Percentiles rank a stretch among this genome's conserved stretches.
phyloP scores from a whole-genome alignment of 2,888 invertebrate species.

The Unio delphinus region DNA sequence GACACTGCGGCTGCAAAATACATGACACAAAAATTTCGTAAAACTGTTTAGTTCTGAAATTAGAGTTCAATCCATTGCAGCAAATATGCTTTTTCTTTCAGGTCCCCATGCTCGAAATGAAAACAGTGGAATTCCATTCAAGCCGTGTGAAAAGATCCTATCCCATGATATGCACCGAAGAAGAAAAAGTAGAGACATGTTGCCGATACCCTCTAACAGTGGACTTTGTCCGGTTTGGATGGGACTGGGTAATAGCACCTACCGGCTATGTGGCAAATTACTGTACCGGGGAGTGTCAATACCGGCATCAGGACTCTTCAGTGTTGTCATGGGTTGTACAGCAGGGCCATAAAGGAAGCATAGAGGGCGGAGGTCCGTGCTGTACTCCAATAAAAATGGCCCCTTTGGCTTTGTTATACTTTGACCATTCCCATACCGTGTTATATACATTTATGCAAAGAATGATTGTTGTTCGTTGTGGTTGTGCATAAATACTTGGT shows the following conservation, averaged over 20 bases:
- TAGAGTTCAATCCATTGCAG: not conserved
- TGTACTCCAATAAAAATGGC: constrained; percentile 91
- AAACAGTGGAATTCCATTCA: constrained; percentile 32
- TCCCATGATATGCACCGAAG: constrained; percentile 87
- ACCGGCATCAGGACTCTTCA: constrained; percentile 87
- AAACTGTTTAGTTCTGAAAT: not conserved
- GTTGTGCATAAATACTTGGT: constrained; percentile 39
- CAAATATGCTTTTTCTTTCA: constrained; percentile 29
- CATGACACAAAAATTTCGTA: not conserved
- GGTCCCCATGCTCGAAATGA: constrained; percentile 58
- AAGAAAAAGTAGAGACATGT: constrained; percentile 86
- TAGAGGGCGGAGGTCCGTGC: constrained; percentile 88
- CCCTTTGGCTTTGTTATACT: constrained; percentile 89
- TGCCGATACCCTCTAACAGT: constrained; percentile 94
- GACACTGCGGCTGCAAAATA: too few species aligned
- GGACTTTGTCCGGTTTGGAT: constrained; percentile 94
- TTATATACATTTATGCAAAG: constrained; percentile 55
- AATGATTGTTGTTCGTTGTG: constrained; percentile 59
- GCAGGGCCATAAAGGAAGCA: constrained; percentile 74
- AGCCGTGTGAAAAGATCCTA: constrained; percentile 80
- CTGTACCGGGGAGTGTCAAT: constrained; percentile 95
- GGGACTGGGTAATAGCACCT: constrained; percentile 98
- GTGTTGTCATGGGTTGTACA: constrained; percentile 91
- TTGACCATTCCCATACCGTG: constrained; percentile 86
- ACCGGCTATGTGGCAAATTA: constrained; percentile 95